Evolutionary conservation across 2,888 invertebrate genomes (phyloP).

Genomic region (Drosophila melanosoma): DNA sequence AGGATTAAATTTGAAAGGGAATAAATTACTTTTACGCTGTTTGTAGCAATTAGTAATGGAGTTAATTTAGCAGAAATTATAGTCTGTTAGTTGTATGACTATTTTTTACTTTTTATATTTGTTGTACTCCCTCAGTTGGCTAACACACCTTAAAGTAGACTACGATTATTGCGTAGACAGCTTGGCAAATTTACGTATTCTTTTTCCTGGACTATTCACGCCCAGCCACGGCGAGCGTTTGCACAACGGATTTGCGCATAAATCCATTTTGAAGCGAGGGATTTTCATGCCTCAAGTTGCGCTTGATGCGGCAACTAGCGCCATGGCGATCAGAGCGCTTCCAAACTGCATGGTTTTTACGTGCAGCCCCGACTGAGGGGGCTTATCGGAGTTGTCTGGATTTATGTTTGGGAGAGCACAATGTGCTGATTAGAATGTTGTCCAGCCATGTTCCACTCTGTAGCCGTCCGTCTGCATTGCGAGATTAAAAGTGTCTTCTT

Average conservation of each 20-base stretch:
- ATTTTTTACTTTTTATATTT: neutral
- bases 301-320: conserved; percentile 48
- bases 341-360: conserved; percentile 40
- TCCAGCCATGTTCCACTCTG: conserved; percentile 18
- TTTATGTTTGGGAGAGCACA: conserved; percentile 63
- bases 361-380: conserved; percentile 25
- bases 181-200: conserved; percentile 68
- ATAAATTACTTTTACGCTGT: neutral
- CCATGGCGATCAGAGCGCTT: conserved; percentile 27
- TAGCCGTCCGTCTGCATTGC: conserved; percentile 12
- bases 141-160: conserved; percentile 28
- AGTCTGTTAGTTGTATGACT: conserved; percentile 1
- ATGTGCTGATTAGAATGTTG: conserved; percentile 57
- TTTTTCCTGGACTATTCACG: conserved; percentile 7
- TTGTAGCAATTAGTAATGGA: neutral
- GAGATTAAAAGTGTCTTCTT: conserved; percentile 69
- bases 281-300: conserved; percentile 64
- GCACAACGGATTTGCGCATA: conserved; percentile 47
- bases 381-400: conserved; percentile 70
- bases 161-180: conserved; percentile 59
- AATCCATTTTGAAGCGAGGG: conserved; percentile 66
- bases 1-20: neutral
- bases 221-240: conserved; percentile 43
- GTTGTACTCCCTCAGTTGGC: conserved; percentile 4
- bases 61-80: conserved; percentile 1